phyloP scores from a whole-genome alignment of 2,113 vertebrate genomes.

The Fulica atra region DNA sequence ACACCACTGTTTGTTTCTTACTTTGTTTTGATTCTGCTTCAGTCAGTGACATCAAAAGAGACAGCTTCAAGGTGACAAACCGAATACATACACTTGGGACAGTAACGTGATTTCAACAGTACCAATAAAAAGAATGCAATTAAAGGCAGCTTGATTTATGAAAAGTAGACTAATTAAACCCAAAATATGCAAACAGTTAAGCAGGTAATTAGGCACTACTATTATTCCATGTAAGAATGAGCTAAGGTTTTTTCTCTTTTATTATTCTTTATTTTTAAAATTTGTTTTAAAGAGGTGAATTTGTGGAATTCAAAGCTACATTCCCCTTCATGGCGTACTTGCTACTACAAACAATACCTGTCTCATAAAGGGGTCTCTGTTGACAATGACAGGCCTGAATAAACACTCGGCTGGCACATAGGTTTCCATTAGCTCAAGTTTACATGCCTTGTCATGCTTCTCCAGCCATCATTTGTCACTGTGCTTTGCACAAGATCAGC shows the following conservation, averaged over 20 bases:
- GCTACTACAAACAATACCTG: slow-evolving; percentile 23
- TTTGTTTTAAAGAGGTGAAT: neutral
- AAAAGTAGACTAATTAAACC: neutral
- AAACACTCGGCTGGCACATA: slow-evolving; percentile 37
- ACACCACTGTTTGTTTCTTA: neutral
- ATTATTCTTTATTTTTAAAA: neutral
- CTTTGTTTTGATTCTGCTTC: neutral
- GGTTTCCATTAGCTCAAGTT: slow-evolving; percentile 56
- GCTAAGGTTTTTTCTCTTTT: neutral
- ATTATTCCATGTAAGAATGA: neutral
- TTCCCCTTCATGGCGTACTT: slow-evolving; percentile 36
- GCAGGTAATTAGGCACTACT: neutral
- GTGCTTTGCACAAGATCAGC: slow-evolving; percentile 1
- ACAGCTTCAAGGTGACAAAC: neutral
- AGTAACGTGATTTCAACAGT: neutral
- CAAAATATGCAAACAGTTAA: neutral
- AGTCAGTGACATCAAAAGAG: neutral
- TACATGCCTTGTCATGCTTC: slow-evolving; percentile 45
- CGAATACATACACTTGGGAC: neutral
- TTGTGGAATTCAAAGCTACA: neutral
- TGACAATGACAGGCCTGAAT: slow-evolving; percentile 17
- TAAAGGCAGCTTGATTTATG: neutral
- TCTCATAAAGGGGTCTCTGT: neutral
- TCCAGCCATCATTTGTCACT: slow-evolving; percentile 15
- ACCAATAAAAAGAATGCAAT: neutral